A percentile compares a stretch with the other conserved stretches of the same genome.
Conservation (phyloP, 2,888 invertebrate genomes). For the Bibio marci region DNA sequence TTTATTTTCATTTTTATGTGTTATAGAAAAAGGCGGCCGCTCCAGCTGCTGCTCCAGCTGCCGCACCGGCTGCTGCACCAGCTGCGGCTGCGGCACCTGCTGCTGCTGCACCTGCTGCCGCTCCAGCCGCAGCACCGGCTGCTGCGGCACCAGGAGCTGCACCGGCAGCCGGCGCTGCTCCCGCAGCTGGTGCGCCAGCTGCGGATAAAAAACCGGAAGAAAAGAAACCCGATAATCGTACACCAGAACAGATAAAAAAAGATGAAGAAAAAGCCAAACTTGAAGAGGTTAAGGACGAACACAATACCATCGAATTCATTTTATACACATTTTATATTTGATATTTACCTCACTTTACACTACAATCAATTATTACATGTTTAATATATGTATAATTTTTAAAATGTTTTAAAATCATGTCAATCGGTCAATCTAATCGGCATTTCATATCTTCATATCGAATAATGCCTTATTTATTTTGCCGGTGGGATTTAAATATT, state of each 20-base stretch:
- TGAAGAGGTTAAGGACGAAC: conserved; percentile 2
- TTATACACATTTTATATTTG: no score
- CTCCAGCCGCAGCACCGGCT: conserved; percentile 8
- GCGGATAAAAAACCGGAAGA: not conserved
- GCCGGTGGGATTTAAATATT: no score
- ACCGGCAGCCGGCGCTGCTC: conserved; percentile 13
- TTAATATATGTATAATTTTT: no score
- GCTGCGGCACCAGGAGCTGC: conserved; percentile 11
- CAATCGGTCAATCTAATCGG: no score
- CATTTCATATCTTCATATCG: no score
- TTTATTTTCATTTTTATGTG: no score
- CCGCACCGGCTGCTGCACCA: conserved; percentile 12
- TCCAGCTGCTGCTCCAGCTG: conserved; percentile 17
- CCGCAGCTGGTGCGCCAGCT: conserved; percentile 7
- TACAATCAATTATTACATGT: no score
- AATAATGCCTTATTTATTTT: no score
- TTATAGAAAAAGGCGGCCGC: conserved; percentile 67
- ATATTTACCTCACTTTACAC: no score
- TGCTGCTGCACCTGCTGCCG: conserved; percentile 13
- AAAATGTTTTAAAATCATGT: no score
- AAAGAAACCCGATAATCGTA: not conserved
- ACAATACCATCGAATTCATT: no score
- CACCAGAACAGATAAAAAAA: not conserved
- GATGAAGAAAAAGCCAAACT: not conserved
- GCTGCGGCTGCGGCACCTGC: conserved; percentile 14